Conservation (phyloP, 2,888 invertebrate species). For the Acleris sparsana region DNA sequence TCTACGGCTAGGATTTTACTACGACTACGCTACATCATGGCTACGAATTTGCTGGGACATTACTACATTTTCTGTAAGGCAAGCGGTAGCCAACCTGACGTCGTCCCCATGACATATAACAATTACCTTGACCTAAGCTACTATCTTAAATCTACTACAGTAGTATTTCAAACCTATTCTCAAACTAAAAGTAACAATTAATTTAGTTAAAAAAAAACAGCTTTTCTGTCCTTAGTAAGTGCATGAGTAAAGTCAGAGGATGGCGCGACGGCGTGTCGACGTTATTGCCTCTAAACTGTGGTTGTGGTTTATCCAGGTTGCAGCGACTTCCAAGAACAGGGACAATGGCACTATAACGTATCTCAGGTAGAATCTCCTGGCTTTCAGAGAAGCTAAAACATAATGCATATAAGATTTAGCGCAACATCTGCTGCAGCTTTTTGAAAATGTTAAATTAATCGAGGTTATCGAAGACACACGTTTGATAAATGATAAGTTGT, state of each 20-base stretch:
- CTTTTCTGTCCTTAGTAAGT: too few relatives aligned
- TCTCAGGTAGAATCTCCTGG: conserved; percentile 11
- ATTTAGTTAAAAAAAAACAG: too few relatives aligned
- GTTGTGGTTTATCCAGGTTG: conserved; percentile 4
- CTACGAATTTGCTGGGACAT: too few relatives aligned
- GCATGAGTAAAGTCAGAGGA: background rate
- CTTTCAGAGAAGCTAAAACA: conserved; percentile 9
- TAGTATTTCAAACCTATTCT: too few relatives aligned
- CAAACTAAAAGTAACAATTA: too few relatives aligned
- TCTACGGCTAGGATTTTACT: too few relatives aligned
- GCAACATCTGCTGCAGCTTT: conserved; percentile 7
- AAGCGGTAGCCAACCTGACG: too few relatives aligned
- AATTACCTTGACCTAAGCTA: too few relatives aligned
- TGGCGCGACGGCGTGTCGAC: background rate
- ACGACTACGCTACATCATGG: too few relatives aligned
- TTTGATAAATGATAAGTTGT: background rate
- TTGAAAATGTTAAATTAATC: conserved; percentile 4
- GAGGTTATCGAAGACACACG: conserved; percentile 2
- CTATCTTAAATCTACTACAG: too few relatives aligned
- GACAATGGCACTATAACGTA: conserved; percentile 8
- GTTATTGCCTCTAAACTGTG: conserved; percentile 1
- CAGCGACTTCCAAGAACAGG: conserved; percentile 8
- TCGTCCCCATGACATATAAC: too few relatives aligned
- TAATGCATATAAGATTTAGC: conserved; percentile 20
- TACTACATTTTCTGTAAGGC: too few relatives aligned